Evolutionary conservation across 2,797 vertebrate genomes (phyloP).

Genomic region (Tapirus indicus): DNA sequence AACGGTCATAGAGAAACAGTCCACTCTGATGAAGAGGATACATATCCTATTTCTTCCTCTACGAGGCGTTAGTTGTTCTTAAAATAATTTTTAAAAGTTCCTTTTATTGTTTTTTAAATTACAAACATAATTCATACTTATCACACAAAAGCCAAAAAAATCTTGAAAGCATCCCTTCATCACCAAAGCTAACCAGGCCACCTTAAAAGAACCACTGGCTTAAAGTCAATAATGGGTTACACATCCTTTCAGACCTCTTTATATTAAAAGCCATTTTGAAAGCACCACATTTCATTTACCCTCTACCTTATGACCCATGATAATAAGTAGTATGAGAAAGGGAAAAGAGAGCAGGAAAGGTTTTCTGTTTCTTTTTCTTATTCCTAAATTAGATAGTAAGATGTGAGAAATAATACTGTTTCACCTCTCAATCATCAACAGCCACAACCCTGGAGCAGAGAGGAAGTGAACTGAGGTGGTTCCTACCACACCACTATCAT

Average conservation of each 20-base stretch:
- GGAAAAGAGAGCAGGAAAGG: not conserved
- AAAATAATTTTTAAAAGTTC: not conserved
- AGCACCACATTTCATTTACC: not conserved
- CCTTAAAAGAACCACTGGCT: not conserved
- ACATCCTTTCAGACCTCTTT: not conserved
- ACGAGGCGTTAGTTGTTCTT: not conserved
- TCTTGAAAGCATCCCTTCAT: not conserved
- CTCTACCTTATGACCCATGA: not conserved
- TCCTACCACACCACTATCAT: too few species aligned
- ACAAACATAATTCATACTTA: not conserved
- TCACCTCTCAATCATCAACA: not conserved
- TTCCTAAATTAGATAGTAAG: not conserved
- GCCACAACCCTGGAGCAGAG: not conserved
- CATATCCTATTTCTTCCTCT: not conserved
- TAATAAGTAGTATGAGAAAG: not conserved
- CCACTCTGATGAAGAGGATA: not conserved
- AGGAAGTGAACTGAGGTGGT: not conserved
- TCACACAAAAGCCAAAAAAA: not conserved
- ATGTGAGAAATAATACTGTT: not conserved
- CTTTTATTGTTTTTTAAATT: not conserved
- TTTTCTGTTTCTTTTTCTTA: not conserved
- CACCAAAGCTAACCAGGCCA: not conserved
- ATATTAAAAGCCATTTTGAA: conserved; percentile 25
- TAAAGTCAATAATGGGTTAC: not conserved
- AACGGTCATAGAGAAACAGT: not conserved